Evolutionary conservation across 2,797 vertebrate genomes (phyloP), one percentile per base, ranked within the genome.

Genomic region (Argyrosomus regius): DNA sequence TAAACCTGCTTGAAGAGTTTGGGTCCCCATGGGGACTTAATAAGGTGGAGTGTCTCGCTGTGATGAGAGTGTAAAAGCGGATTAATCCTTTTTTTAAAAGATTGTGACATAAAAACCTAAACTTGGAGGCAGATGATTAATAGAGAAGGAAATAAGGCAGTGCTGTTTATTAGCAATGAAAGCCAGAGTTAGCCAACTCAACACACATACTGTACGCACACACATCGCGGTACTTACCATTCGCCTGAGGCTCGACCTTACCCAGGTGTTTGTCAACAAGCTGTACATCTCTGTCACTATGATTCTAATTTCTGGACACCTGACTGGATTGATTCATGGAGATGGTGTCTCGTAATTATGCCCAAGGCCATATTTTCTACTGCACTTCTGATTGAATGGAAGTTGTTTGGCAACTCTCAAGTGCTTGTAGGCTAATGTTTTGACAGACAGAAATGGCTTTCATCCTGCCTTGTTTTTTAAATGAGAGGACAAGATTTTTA

Each of bases 1-100:
- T 89, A 91, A 90, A 89, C 82, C 85, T 84, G 88, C 90, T 92
- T 91, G 85, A 91, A 88, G 82, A 91, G 82, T 90, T 87, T 78
- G 68, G 63, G 75, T 91, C 83, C 86, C 91, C 80, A 78, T 86
- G 79, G 88, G 84, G 84, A 89, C 87, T 90, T 91, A 89, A 90
- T 89, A 89, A 90, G 85, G 87, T 80, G 70, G 81, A 85, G 72
- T 84, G 76, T 81, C 89, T 92, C 61, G 63, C 80, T 87, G 86
- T 85, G 89, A 93, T 88, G 86, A 90, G 88, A 88, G 79, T 75
- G 82, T 89, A 88, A 91, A 90, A 91, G 77, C 53, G 16, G 84
- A 90, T 91, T 89, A 92, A 92, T 92, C 77, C 65, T 24, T 88
- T 84, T 86, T 89, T 86, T 78, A 85, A 89, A 87, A 84, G 83